phyloP scores from a whole-genome alignment of 2,888 invertebrate genomes.

The Ectropis crepuscularia region DNA sequence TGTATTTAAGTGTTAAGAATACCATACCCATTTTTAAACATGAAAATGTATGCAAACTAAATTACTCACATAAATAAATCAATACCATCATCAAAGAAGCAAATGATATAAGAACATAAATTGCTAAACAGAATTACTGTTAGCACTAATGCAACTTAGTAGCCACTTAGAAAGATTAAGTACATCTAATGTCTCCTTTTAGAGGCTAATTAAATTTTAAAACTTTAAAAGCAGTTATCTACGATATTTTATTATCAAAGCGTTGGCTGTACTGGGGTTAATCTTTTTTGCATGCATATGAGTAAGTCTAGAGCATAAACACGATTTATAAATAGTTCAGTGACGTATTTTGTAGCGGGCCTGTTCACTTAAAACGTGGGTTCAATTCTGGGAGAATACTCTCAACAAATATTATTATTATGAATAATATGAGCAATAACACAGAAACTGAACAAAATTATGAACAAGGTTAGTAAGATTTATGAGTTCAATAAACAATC shows the following conservation, averaged over 20 bases:
- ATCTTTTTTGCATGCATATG: neutral
- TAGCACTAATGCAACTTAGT: conserved; percentile 10
- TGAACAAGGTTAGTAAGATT: too few relatives aligned
- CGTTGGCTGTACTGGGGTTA: too few relatives aligned
- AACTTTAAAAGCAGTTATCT: conserved; percentile 6
- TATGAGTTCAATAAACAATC: too few relatives aligned
- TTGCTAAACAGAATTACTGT: neutral
- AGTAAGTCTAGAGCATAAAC: neutral
- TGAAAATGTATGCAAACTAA: neutral
- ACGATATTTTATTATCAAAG: neutral
- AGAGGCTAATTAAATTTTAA: conserved; percentile 16
- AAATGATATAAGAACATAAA: conserved; percentile 5
- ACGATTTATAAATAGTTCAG: too few relatives aligned
- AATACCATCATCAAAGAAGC: neutral
- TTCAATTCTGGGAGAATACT: too few relatives aligned
- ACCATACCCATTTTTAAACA: neutral
- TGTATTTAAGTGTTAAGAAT: too few relatives aligned
- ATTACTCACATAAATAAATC: too few relatives aligned
- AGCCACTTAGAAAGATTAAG: conserved; percentile 20
- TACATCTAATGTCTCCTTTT: conserved; percentile 12
- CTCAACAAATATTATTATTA: too few relatives aligned
- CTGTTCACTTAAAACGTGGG: too few relatives aligned
- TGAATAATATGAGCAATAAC: too few relatives aligned
- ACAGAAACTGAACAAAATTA: too few relatives aligned
- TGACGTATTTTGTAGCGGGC: too few relatives aligned